phyloP scores from a whole-genome alignment of 2,113 vertebrate species.

The Lasiurus borealis region DNA sequence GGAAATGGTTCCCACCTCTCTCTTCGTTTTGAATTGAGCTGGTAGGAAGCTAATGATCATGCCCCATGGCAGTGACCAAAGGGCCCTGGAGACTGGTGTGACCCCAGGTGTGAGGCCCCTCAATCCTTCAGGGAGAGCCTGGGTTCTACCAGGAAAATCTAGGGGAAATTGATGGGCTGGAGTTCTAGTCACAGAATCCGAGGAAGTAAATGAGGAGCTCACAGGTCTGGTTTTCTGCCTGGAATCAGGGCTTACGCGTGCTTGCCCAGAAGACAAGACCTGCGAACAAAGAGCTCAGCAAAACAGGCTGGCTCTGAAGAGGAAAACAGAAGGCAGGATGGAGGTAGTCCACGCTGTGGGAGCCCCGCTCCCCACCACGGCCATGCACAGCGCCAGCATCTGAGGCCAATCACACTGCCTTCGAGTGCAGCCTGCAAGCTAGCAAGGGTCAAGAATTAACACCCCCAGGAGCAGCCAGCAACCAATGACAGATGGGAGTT shows the following conservation, averaged over 20 bases:
- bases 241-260: background rate
- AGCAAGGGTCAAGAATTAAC: background rate
- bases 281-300: background rate
- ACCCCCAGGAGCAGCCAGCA: background rate
- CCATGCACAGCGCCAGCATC: background rate
- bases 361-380: background rate
- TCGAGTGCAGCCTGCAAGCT: background rate
- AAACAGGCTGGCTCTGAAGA: background rate
- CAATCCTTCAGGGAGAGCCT: background rate
- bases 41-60: background rate
- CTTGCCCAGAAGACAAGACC: background rate
- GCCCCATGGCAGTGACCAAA: background rate
- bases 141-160: background rate
- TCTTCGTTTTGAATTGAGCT: background rate
- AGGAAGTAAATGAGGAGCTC: constrained; percentile 1
- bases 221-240: background rate
- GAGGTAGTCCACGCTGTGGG: background rate
- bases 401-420: background rate
- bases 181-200: background rate
- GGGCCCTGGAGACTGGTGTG: background rate
- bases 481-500: background rate
- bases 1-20: background rate
- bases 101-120: background rate
- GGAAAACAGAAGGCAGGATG: background rate
- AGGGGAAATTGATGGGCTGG: background rate